phyloP scores from a whole-genome alignment of 2,797 vertebrate genomes.

The Cirrhinus mrigala region DNA sequence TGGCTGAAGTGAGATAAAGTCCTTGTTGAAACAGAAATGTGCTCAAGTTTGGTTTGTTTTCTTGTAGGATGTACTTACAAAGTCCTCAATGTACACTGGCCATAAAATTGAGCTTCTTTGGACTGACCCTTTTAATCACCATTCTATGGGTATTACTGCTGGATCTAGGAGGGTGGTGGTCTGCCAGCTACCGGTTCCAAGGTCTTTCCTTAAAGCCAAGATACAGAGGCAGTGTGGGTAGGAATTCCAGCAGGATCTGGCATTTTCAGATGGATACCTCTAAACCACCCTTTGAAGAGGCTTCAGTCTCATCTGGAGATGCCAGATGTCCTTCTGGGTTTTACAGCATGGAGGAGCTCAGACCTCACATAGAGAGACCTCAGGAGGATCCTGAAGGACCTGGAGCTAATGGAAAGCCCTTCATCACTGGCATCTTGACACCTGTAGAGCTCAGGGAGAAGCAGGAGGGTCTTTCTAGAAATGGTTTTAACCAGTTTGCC shows the following conservation, averaged over 20 bases:
- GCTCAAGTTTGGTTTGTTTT: conserved; percentile 6
- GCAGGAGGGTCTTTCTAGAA: conserved; percentile 76
- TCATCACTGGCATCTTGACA: conserved; percentile 72
- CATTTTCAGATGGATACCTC: conserved; percentile 73
- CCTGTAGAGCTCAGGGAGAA: conserved; percentile 76
- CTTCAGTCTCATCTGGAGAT: not conserved
- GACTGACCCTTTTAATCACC: conserved; percentile 71
- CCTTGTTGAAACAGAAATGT: not conserved
- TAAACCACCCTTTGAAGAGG: conserved; percentile 50
- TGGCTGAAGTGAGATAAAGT: not conserved
- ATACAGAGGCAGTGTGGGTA: conserved; percentile 71
- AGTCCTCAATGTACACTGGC: conserved; percentile 60
- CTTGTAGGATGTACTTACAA: conserved; percentile 70
- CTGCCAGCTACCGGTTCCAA: conserved; percentile 73
- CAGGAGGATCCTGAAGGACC: conserved; percentile 78
- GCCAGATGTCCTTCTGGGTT: conserved; percentile 77
- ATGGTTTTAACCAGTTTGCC: conserved; percentile 87
- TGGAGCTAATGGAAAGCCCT: conserved; percentile 80
- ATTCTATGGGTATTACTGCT: conserved; percentile 77
- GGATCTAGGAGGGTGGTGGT: conserved; percentile 58
- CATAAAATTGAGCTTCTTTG: conserved; percentile 72
- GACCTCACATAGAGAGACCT: conserved; percentile 79
- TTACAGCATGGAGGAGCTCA: conserved; percentile 81
- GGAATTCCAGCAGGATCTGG: conserved; percentile 74
- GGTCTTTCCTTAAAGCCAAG: conserved; percentile 74